Base-by-base conservation (phyloP, 2,797 vertebrate species). In the Ficedula albicollis region DNA sequence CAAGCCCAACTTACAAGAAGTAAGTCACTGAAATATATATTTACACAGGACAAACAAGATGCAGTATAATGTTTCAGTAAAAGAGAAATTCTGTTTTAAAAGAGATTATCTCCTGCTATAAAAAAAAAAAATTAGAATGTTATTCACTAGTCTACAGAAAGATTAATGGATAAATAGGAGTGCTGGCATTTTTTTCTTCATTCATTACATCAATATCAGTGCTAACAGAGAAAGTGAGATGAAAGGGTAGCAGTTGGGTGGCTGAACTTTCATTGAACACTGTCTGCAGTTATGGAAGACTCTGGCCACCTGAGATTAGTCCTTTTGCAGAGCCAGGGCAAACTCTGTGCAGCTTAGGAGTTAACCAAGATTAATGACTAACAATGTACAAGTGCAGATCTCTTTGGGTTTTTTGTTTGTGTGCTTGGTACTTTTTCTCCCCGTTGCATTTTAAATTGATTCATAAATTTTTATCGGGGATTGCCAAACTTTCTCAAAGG, bases 341-440 rank as follows among this genome's bases (percentile, higher is more conserved):
- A 88, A 67, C 48, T 55, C 11, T 21, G 36, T 29, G 11, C 18
- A 59, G 9, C 2, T 52, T 20, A 52, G 48, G 26, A 52, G 15
- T 70, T 44, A 73, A 84, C 62, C 5, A 84, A 94, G 70, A 82
- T 70, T 74, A 92, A 87, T 79, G 29, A 67, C 13, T 67, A 74
- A 44, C 46, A 60, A 15, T 11, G 20, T 29, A 48, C 7, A 60
- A 66, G 8, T 39, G 7, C 16, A 62, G 43, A 4, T 30, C 5
- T 51, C 30, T 41, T 56, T 15, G 10, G 5, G 8, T 36, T 13
- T 48, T 75, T 62, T 64, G 5, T 68, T 86, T 75, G 25, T 29
- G 69, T 87, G 20, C 20, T 80, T 66, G 55, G 39, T 38, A 51
- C 20, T 62, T 89, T 84, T 82, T 52, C 62, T 93, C 8, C 17